phyloP scores from a whole-genome alignment of 2,888 invertebrate genomes.

The Tuta absoluta region DNA sequence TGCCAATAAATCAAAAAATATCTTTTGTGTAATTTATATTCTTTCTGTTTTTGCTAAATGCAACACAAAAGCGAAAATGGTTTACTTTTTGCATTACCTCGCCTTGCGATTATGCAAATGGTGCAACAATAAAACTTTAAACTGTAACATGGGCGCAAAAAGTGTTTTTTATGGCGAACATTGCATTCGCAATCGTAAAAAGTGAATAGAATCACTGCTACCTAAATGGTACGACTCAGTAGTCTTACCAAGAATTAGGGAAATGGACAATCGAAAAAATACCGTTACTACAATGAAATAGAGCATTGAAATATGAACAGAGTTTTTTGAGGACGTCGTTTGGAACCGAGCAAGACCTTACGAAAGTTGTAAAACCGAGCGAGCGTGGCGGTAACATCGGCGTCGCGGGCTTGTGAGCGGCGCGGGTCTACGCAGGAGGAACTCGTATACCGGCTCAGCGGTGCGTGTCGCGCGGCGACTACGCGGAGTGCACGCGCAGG shows the following conservation, averaged over 20 bases:
- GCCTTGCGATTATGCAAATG: conserved; percentile 78
- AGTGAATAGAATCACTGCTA: conserved; percentile 59
- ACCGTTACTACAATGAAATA: conserved; percentile 47
- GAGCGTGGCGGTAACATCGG: conserved; percentile 32
- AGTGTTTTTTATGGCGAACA: conserved; percentile 61
- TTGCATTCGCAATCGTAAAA: conserved; percentile 64
- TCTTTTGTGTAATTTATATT: conserved; percentile 65
- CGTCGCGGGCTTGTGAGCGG: conserved; percentile 39
- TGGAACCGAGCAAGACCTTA: conserved; percentile 37
- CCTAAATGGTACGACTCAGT: conserved; percentile 62
- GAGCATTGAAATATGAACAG: conserved; percentile 39
- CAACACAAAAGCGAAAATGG: conserved; percentile 69
- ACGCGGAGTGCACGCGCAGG: conserved; percentile 76
- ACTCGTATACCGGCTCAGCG: conserved; percentile 87
- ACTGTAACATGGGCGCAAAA: conserved; percentile 71
- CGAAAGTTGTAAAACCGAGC: neutral
- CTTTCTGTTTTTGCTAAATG: conserved; percentile 63
- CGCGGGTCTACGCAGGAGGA: conserved; percentile 83
- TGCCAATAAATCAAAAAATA: conserved; percentile 74
- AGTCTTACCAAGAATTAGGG: conserved; percentile 59
- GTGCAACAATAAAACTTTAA: conserved; percentile 70
- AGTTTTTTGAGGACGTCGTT: conserved; percentile 32
- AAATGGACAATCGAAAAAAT: conserved; percentile 46
- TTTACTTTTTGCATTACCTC: conserved; percentile 68
- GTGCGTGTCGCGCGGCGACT: conserved; percentile 59